Conservation (phyloP, 2,797 vertebrate genomes). For the Tauraco hartlaubi region DNA sequence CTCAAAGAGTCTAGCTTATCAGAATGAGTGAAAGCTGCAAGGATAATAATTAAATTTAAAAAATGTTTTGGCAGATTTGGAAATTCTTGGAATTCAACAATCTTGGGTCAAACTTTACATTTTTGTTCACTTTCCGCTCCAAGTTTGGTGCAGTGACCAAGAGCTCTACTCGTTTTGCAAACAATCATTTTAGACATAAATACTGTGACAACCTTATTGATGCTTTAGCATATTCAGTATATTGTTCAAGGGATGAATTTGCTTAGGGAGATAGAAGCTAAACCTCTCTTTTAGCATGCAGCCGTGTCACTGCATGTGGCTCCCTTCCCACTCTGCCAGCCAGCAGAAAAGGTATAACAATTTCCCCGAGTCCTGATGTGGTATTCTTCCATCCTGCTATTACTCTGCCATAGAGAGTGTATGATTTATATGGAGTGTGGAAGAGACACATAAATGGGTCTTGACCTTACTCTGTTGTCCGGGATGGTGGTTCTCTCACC, state of each 20-base stretch:
- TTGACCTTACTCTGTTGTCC: neutral
- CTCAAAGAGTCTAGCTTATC: neutral
- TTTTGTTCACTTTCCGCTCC: constrained; percentile 27
- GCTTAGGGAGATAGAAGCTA: neutral
- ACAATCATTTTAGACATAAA: constrained; percentile 24
- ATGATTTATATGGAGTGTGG: neutral
- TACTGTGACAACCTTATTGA: neutral
- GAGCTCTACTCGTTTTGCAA: constrained; percentile 34
- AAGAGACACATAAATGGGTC: neutral
- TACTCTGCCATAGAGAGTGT: neutral
- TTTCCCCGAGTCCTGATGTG: neutral
- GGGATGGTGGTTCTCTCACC: neutral
- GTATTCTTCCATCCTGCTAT: neutral
- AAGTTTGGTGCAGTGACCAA: neutral
- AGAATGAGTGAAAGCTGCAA: neutral
- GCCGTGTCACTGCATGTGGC: neutral
- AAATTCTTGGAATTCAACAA: neutral
- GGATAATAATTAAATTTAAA: neutral
- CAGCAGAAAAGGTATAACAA: neutral
- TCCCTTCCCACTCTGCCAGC: neutral
- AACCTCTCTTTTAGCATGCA: neutral
- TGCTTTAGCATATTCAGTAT: neutral
- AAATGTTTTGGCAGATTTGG: neutral
- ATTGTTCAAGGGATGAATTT: neutral
- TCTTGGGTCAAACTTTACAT: neutral